Evolutionary conservation across 2,797 vertebrate genomes (phyloP), one percentile per base, ranked within the genome.

Genomic region (Pampus argenteus): DNA sequence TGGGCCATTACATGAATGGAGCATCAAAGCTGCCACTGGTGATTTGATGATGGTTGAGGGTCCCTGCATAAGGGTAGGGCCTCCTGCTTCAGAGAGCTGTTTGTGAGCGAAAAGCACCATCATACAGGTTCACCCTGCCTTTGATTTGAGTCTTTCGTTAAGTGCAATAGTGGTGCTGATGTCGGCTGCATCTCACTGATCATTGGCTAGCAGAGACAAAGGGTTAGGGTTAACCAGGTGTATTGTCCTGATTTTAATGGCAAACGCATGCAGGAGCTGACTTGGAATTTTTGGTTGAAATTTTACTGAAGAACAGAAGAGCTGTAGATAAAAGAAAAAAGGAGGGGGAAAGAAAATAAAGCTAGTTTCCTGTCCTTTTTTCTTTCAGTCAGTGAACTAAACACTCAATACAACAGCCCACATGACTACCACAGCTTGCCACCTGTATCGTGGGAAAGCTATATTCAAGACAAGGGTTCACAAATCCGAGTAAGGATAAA

Each of bases 21-120:
- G 68, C 90, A 90, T 91, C 88, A 93, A 93, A 93, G 89, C 66
- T 42, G 6, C 66, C 66, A 51, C 60, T 65, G 83, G 83, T 74
- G 85, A 88, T 85, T 55, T 70, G 82, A 87, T 81, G 87, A 84
- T 86, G 88, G 86, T 76, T 78, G 81, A 85, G 78, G 63, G 79
- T 81, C 75, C 63, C 57, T 57, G 74, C 78, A 92, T 93, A 51
- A 83, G 88, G 91, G 91, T 88, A 89, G 84, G 88, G 86, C 88
- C 87, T 89, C 87, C 81, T 60, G 42, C 79, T 87, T 89, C 75
- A 85, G 56, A 86, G 64, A 72, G 58, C 34, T 64, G 72, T 66
- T 71, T 84, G 69, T 81, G 71, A 80, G 44, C 20, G 42, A 80
- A 82, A 84, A 62, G 74, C 36, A 51, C 84, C 42, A 78, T 83